Conservation (phyloP, 1,140 invertebrate genomes). For the Lucilia sericata region DNA sequence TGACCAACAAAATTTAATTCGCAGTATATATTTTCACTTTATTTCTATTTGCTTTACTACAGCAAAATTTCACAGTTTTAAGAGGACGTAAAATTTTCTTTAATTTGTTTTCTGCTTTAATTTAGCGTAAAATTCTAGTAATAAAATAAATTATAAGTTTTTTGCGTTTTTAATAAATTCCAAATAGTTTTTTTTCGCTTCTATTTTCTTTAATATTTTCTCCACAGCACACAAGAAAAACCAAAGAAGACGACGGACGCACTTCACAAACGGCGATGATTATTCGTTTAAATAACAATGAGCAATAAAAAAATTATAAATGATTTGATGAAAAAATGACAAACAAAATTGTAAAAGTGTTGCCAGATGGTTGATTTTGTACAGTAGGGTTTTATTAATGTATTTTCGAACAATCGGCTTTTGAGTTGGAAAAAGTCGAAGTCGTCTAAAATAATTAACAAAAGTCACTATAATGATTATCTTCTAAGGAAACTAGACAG, state of each 20-base stretch:
- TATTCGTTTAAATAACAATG: constrained; percentile 34
- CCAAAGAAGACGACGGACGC: not conserved
- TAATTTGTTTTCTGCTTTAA: not conserved
- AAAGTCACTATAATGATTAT: too few species aligned
- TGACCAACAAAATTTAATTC: not conserved
- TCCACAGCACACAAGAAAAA: not conserved
- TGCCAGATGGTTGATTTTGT: too few species aligned
- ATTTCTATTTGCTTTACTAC: not conserved
- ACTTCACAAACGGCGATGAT: not conserved
- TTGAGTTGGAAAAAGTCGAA: too few species aligned
- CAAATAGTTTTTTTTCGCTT: not conserved
- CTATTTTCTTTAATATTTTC: not conserved
- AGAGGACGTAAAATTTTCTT: too few species aligned
- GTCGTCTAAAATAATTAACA: too few species aligned
- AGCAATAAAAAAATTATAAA: not conserved
- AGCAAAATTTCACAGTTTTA: not conserved
- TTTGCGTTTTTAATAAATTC: constrained; percentile 5
- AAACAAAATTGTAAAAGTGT: too few species aligned
- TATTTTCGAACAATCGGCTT: too few species aligned
- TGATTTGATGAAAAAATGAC: too few species aligned
- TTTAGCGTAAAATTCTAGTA: not conserved
- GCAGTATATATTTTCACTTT: not conserved
- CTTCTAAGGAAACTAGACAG: too few species aligned
- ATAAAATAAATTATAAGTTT: not conserved
- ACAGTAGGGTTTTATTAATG: too few species aligned